Percentiles rank a stretch among this genome's conserved stretches.
These are phyloP conservation scores for Steinernema feltiae DNA, from an alignment of 1,140 invertebrate species.

Conservation along the genomic window DNA sequence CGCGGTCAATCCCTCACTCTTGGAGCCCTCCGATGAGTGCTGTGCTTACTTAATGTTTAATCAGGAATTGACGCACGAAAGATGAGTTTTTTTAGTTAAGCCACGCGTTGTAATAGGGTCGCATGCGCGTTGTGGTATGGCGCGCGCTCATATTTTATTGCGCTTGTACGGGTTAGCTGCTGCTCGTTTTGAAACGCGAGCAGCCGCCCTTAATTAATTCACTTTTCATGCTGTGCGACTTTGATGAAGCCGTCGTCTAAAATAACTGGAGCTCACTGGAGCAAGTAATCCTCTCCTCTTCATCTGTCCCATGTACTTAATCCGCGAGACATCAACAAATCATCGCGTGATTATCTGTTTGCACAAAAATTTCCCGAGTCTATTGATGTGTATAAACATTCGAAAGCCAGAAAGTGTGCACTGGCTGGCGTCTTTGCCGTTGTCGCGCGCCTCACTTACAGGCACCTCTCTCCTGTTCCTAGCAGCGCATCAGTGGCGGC, in stretches of 20 bases:
- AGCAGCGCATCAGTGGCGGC: not conserved
- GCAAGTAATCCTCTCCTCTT: too few species aligned
- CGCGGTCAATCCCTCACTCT: not conserved
- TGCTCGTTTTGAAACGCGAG: too few species aligned
- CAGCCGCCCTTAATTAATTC: too few species aligned
- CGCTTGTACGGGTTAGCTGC: too few species aligned
- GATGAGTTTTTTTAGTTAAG: not conserved
- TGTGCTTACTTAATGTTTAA: not conserved
- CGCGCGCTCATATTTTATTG: not conserved
- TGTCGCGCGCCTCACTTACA: not conserved
- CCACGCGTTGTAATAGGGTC: not conserved
- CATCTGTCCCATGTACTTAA: not conserved
- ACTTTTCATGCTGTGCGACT: too few species aligned
- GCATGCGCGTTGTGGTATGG: too few species aligned
- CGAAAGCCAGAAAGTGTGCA: not conserved
- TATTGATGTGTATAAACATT: slow-evolving; percentile 4
- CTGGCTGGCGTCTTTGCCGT: not conserved
- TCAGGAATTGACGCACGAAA: not conserved
- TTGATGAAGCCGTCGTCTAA: too few species aligned
- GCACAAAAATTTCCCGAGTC: not conserved
- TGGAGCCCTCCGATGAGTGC: not conserved
- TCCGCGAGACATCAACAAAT: not conserved
- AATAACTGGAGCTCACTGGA: too few species aligned
- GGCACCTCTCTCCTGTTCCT: not conserved
- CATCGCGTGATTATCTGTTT: slow-evolving; percentile 1